Base-by-base conservation (phyloP, 2,797 vertebrate genomes). In the Myoxocephalus aenaeus region DNA sequence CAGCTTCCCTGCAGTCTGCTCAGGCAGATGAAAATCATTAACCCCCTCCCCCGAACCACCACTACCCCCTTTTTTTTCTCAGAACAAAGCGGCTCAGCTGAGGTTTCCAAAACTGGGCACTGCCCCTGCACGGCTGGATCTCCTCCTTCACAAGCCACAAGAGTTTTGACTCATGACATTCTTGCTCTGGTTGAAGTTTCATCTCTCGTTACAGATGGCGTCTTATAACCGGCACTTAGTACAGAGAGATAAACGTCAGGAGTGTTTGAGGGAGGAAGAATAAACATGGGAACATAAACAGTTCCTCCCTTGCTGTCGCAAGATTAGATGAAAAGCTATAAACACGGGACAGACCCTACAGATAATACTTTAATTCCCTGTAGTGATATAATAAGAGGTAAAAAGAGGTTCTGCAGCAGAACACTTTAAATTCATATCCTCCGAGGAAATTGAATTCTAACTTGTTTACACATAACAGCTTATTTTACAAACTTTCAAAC, bases 31-130 rank as follows among this genome's bases (percentile, higher is more conserved):
- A 90, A 90, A 93, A 75, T 80, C 80, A 91, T 90, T 90, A 89
- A 61, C 68, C 65, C 63, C 83, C 40, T 18, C 34, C 82, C 74
- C 22, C 22, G 32, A 32, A 74, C 40, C 73, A 22, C 67, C 40
- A 48, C 67, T 14, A 15, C 66, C n/a, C 50, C 66, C 66, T 38
- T 40, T 42, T 56, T 57, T 34, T 64, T 57, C 48, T 66, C 38
- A 79, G 87, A 92, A 93, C 91, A 93, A 93, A 92, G 92, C 87
- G 89, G 75, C 89, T 84, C 88, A 89, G 82, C 85, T 89, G 86
- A 88, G 75, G 67, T 85, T 91, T 83, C 59, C 56, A 36, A 65
- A 65, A 82, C 72, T 83, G 72, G 76, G 69, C 71, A 22, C 68
- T 46, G 56, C 68, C 80, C 58, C 70, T 76, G 46, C 70, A 57